A percentile compares a stretch with the other conserved stretches of the same genome.
phyloP scores from a whole-genome alignment of 2,888 invertebrate species.

The Aethes cnicana region DNA sequence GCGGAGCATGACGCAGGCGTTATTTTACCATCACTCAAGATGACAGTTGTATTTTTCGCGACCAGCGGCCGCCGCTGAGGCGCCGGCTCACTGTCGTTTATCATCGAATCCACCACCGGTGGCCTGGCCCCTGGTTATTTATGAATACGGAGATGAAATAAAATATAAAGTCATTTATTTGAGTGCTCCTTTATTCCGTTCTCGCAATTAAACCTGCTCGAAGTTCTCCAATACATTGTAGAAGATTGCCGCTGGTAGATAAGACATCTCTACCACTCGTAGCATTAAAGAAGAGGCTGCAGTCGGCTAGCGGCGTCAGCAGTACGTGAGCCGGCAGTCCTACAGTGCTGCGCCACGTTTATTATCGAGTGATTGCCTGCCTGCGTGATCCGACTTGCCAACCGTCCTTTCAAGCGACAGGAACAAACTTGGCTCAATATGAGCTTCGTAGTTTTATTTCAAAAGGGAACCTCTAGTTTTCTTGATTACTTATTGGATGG shows the following conservation, averaged over 20 bases:
- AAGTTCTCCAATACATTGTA: not conserved
- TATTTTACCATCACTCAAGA: conserved; percentile 80
- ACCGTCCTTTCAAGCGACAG: conserved; percentile 64
- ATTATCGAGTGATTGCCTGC: conserved; percentile 78
- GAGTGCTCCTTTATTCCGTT: conserved; percentile 27
- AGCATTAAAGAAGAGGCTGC: conserved; percentile 36
- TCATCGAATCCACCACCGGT: conserved; percentile 66
- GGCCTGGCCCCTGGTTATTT: conserved; percentile 66
- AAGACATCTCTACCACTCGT: not conserved
- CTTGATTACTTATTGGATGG: not conserved
- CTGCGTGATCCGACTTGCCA: conserved; percentile 76
- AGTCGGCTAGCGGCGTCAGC: conserved; percentile 53
- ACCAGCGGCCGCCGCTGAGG: conserved; percentile 72
- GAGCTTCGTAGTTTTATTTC: conserved; percentile 47
- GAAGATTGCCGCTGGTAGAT: not conserved
- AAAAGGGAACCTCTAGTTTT: not conserved
- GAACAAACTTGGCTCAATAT: conserved; percentile 57
- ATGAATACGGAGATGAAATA: conserved; percentile 55
- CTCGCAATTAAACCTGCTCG: conserved; percentile 2
- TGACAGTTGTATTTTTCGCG: conserved; percentile 80
- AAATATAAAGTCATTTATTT: conserved; percentile 50
- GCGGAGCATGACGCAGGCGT: conserved; percentile 70
- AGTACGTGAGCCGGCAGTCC: conserved; percentile 66
- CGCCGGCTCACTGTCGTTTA: conserved; percentile 73
- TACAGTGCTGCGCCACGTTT: conserved; percentile 61